Evolutionary conservation across 2,888 invertebrate genomes (phyloP), one percentile per base, ranked within the genome.

Genomic region (Scaptomyza tumidula): DNA sequence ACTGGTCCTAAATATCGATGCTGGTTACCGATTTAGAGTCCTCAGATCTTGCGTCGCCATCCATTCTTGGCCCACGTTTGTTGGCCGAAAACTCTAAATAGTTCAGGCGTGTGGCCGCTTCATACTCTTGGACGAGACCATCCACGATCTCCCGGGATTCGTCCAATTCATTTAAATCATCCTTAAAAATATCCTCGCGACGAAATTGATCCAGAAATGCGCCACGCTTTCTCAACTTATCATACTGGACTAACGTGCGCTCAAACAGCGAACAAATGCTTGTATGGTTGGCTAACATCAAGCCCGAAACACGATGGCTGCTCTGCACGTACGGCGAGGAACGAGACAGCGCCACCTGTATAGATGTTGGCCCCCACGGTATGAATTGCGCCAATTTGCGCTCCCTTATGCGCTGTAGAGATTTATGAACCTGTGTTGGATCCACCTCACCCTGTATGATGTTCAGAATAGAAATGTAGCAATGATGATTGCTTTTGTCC

Each of bases 401-500:
- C 92, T 99, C 99, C 58, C 99, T 94, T 83, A 99, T 99, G 72
- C 99, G 94, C 92, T 98, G 98, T 59, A 99, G 93, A 3, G 98
- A 98, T 93, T 99, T 98, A 93, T 99, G 98, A 5, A 99, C 98
- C 93, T 99, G 98, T 0, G 98, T 98, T 9, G 99, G 98, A 93
- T 99, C 99, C 9, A 99, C 98, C 93, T 99, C 99, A 48, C 99
- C 98, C 95, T 97, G 97, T 92, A 99, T 98, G 64, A 99, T 99
- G 90, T 99, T 99, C 14, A 99, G 93, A 90, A 99, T 99, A 6
- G 99, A 98, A 90, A 99, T 98, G 92, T 99, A 99, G 92, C 98
- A 98, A 93, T 97, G 97, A 68, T 96, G 95, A 66, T 96, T 96
- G 73, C 95, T 96, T 86, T 98, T 94, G 91, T 98, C 98, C 10